These are phyloP conservation scores for Cryptophagus acutangulus DNA, from an alignment of 2,888 invertebrate genomes.

Conservation along the genomic window DNA sequence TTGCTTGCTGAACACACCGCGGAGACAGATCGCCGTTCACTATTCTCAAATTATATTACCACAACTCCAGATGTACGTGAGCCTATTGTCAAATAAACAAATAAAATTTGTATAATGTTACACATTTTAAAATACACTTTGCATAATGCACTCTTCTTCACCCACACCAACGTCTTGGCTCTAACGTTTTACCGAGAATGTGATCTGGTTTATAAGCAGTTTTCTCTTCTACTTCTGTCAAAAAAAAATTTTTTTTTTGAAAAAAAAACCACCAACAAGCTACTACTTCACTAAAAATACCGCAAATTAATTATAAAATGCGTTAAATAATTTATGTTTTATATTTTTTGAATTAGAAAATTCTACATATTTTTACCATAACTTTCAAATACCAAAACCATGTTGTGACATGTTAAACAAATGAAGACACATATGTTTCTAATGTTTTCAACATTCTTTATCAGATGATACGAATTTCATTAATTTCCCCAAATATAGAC, in stretches of 20 bases:
- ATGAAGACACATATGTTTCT: constrained; percentile 29
- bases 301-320: too few relatives aligned
- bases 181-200: constrained; percentile 38
- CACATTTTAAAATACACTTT: constrained; percentile 49
- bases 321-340: too few relatives aligned
- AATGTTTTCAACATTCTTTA: constrained; percentile 31
- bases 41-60: constrained; percentile 49
- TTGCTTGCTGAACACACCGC: constrained; percentile 25
- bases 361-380: too few relatives aligned
- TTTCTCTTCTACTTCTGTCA: too few relatives aligned
- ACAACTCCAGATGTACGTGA: constrained; percentile 47
- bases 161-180: too few relatives aligned
- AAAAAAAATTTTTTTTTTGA: too few relatives aligned
- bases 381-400: too few relatives aligned
- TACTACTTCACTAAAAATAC: too few relatives aligned
- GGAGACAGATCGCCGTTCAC: constrained; percentile 48
- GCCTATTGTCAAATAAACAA: constrained; percentile 52
- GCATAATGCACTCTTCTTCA: constrained; percentile 42
- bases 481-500: constrained; percentile 13
- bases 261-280: too few relatives aligned
- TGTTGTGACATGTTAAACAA: constrained; percentile 21
- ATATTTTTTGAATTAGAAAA: too few relatives aligned
- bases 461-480: constrained; percentile 26
- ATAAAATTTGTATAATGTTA: constrained; percentile 50
- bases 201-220: constrained; percentile 40